These are phyloP conservation scores for Drosophila lacicola DNA, from an alignment of 2,888 invertebrate genomes.

Conservation along the genomic window DNA sequence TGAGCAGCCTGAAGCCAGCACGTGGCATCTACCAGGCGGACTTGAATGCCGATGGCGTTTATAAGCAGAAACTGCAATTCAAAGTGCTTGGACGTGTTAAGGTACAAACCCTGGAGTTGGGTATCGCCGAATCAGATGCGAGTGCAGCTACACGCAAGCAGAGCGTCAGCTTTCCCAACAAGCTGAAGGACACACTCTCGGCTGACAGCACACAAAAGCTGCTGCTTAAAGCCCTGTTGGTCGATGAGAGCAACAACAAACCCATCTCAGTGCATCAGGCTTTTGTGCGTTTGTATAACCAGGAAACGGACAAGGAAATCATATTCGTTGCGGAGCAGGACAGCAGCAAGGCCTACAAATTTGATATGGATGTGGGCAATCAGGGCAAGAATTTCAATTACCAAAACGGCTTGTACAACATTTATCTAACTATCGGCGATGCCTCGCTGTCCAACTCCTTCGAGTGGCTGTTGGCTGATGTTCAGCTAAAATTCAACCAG, in stretches of 20 bases:
- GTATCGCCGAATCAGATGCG: slow-evolving; percentile 95
- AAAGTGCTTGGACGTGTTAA: slow-evolving; percentile 92
- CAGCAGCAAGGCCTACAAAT: slow-evolving; percentile 91
- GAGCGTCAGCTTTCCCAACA: slow-evolving; percentile 90
- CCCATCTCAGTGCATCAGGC: slow-evolving; percentile 92
- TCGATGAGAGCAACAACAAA: slow-evolving; percentile 89
- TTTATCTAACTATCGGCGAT: slow-evolving; percentile 96
- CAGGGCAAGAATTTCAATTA: slow-evolving; percentile 92
- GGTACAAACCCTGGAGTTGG: slow-evolving; percentile 92
- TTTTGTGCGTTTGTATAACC: slow-evolving; percentile 92
- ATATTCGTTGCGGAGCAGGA: slow-evolving; percentile 97
- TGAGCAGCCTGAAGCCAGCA: slow-evolving; percentile 91
- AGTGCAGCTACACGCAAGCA: slow-evolving; percentile 92
- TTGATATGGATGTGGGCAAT: slow-evolving; percentile 94
- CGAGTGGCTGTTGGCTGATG: slow-evolving; percentile 93
- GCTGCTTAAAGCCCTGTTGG: slow-evolving; percentile 91
- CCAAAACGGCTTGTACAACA: slow-evolving; percentile 91
- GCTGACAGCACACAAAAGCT: slow-evolving; percentile 97
- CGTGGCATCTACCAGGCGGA: slow-evolving; percentile 94
- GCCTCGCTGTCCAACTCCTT: slow-evolving; percentile 95
- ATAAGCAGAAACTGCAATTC: slow-evolving; percentile 87
- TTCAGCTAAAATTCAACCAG: slow-evolving; percentile 90
- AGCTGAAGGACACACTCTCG: slow-evolving; percentile 89
- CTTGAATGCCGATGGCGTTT: slow-evolving; percentile 89
- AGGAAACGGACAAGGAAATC: slow-evolving; percentile 91